These are phyloP conservation scores for Kryphioiulus occultus DNA, from an alignment of 2,888 invertebrate genomes.

Conservation along the genomic window DNA sequence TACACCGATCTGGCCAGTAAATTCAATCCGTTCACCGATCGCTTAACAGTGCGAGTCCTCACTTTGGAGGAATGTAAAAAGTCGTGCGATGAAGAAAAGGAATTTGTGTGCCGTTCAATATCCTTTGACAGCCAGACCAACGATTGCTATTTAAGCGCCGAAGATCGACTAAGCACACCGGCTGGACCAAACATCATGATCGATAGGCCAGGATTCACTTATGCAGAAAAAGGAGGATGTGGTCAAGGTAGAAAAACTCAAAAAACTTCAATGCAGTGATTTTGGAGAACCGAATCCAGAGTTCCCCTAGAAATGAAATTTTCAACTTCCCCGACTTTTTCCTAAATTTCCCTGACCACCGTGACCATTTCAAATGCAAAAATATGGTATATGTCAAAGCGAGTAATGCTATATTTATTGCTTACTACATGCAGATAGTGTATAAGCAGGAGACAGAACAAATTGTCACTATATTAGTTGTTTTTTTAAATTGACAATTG, in stretches of 20 bases:
- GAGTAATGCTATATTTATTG: too few species aligned
- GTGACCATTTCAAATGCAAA: too few species aligned
- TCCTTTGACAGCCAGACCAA: conserved; percentile 65
- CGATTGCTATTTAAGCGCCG: conserved; percentile 78
- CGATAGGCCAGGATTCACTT: conserved; percentile 69
- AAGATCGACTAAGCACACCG: conserved; percentile 71
- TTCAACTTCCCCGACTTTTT: too few species aligned
- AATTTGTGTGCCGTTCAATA: conserved; percentile 68
- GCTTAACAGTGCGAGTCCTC: conserved; percentile 62
- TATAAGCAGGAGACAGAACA: too few species aligned
- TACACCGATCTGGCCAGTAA: conserved; percentile 68
- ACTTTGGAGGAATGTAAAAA: conserved; percentile 76
- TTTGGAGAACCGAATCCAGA: too few species aligned
- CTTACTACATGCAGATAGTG: too few species aligned
- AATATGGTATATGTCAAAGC: too few species aligned
- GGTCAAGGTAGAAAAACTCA: conserved; percentile 74
- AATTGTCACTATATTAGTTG: too few species aligned
- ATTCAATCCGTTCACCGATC: conserved; percentile 63
- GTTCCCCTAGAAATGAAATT: too few species aligned
- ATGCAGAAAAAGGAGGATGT: conserved; percentile 82
- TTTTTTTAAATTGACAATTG: too few species aligned
- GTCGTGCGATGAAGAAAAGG: conserved; percentile 67
- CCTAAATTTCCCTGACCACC: too few species aligned
- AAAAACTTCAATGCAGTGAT: too few species aligned
- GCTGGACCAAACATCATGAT: conserved; percentile 67